phyloP scores from a whole-genome alignment of 2,113 vertebrate genomes.

The Lasiurus cinereus region DNA sequence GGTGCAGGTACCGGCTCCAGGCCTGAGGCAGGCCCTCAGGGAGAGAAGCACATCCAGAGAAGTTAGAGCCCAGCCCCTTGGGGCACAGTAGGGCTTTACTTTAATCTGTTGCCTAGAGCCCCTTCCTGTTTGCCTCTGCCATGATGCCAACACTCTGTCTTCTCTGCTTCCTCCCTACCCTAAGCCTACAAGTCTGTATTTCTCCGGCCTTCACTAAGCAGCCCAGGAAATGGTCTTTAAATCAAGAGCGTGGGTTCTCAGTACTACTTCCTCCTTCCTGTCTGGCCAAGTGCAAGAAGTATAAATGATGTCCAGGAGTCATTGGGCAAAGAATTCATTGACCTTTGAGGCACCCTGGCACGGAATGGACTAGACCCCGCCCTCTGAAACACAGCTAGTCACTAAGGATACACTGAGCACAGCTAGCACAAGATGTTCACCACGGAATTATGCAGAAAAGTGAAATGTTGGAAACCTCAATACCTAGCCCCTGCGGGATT shows the following conservation, averaged over 20 bases:
- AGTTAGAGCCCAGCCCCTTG: not conserved
- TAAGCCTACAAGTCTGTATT: not conserved
- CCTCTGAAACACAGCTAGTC: not conserved
- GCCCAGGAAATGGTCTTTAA: slow-evolving; percentile 4
- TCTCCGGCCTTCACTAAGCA: not conserved
- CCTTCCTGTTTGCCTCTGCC: not conserved
- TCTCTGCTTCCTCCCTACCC: not conserved
- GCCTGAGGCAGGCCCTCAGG: not conserved
- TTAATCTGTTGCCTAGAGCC: not conserved
- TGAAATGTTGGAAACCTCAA: slow-evolving; percentile 2
- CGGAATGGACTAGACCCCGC: not conserved
- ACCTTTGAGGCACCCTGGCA: not conserved
- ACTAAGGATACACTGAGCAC: not conserved
- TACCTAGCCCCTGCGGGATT: not conserved
- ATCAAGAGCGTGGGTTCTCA: not conserved
- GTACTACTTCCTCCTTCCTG: not conserved
- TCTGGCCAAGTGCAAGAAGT: not conserved
- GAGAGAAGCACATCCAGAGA: not conserved
- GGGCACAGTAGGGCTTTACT: not conserved
- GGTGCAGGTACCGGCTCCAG: not conserved
- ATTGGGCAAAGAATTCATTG: not conserved
- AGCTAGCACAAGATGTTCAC: not conserved
- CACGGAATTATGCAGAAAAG: not conserved
- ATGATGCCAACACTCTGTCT: not conserved
- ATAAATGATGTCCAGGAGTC: not conserved